phyloP scores from a whole-genome alignment of 2,797 vertebrate genomes.

The Gymnopithys bicolor region DNA sequence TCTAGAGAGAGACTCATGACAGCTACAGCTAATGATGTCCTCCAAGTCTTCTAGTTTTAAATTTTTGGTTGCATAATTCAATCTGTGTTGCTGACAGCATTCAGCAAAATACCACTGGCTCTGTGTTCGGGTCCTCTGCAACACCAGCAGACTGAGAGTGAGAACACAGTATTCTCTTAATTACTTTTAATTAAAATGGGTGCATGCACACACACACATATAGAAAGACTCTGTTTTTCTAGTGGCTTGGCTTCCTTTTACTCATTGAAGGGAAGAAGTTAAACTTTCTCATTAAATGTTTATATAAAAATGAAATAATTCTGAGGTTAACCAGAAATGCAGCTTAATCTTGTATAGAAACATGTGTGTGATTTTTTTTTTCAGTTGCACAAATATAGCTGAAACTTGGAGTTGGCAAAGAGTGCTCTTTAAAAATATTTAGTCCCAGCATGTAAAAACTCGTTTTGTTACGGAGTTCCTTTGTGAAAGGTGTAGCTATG shows the following conservation, averaged over 20 bases:
- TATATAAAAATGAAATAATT: slow-evolving; percentile 67
- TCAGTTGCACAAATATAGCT: slow-evolving; percentile 68
- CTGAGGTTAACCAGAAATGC: slow-evolving; percentile 70
- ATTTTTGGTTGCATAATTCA: slow-evolving; percentile 15
- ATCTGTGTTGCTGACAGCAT: neutral
- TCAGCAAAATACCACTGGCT: slow-evolving; percentile 17
- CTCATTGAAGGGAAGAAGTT: slow-evolving; percentile 58
- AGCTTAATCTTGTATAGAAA: slow-evolving; percentile 57
- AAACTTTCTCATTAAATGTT: slow-evolving; percentile 66
- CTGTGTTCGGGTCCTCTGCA: neutral
- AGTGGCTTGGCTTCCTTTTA: slow-evolving; percentile 56
- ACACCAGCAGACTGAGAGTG: neutral
- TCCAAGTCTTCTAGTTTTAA: neutral
- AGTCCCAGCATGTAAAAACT: slow-evolving; percentile 76
- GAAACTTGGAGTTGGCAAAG: slow-evolving; percentile 69
- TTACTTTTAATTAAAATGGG: slow-evolving; percentile 64
- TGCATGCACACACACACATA: neutral
- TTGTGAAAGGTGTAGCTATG: slow-evolving; percentile 70
- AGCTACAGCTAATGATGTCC: neutral
- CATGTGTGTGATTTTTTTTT: neutral
- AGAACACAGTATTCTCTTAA: slow-evolving; percentile 46
- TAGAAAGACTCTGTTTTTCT: slow-evolving; percentile 20
- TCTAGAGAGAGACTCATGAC: neutral
- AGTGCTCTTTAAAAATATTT: slow-evolving; percentile 71
- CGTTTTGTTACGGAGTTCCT: slow-evolving; percentile 72